Evolutionary conservation across 2,888 invertebrate genomes (phyloP), one percentile per base, ranked within the genome.

Genomic region (Acleris holmiana): DNA sequence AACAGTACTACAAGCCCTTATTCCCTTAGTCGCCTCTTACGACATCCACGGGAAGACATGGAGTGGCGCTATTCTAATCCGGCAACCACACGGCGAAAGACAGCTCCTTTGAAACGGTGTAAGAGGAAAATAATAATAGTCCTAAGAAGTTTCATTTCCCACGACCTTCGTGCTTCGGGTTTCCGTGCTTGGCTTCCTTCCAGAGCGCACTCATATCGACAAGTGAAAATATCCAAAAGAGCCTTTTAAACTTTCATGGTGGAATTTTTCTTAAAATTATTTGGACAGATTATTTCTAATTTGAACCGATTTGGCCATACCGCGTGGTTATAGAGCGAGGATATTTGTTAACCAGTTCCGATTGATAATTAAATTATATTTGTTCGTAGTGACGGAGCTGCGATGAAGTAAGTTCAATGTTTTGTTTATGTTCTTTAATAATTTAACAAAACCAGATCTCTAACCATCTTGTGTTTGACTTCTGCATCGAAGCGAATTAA

Each of bases 101-200:
- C 19, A 41, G 53, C 53, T 53, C 48, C 41, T 48, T 58, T 54
- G 41, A 64, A 49, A 48, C 53, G n/a, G 48, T 54, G 55, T 41
- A 54, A 50, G 35, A 35, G 35, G 35, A 35, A 23, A 4, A 35
- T 35, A 35, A 35, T 35, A 35, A 35, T 35, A 35, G 35, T 48
- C 35, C 47, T 53, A 46, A 40, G 17, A 53, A 40, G 41, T 25
- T 47, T 59, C 48, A 54, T 54, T 64, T 58, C 40, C 19, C 58
- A 47, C 19, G 64, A 58, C 53, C 58, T 58, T 58, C 58, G 23
- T n/a, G 40, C 29, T 47, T 54, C 40, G 41, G 48, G 40, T 53
- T 59, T 48, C 53, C 48, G 58, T 48, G 23, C 48, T 63, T 58
- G 68, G 62, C 55, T 49, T 60, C 41, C 68, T 68, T 64, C 58